These are phyloP conservation scores for Hirudinaria manillensis DNA, from an alignment of 2,888 invertebrate species.

Conservation along the genomic window DNA sequence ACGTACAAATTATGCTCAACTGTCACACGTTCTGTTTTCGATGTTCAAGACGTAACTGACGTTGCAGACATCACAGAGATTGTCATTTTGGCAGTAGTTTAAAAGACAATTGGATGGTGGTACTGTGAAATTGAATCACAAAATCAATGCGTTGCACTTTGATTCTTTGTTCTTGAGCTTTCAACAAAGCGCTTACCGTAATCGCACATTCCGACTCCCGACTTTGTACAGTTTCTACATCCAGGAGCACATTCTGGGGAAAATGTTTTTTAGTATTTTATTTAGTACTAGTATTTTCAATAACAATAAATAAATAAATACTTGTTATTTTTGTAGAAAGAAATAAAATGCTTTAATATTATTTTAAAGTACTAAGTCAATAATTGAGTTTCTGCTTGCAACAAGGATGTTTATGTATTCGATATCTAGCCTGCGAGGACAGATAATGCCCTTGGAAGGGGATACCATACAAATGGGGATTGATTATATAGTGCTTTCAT, in stretches of 20 bases:
- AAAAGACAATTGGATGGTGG: background rate
- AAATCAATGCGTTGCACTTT: background rate
- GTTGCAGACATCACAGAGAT: conserved; percentile 22
- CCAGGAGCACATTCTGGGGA: conserved; percentile 19
- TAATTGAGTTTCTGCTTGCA: too few relatives aligned
- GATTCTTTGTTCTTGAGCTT: background rate
- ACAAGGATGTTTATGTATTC: too few relatives aligned
- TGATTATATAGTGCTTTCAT: too few relatives aligned
- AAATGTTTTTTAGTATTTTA: background rate
- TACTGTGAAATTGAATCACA: background rate
- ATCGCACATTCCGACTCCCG: background rate
- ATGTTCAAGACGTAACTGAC: conserved; percentile 10
- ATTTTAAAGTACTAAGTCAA: too few relatives aligned
- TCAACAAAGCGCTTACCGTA: background rate
- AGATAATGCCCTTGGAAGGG: too few relatives aligned
- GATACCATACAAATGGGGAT: too few relatives aligned
- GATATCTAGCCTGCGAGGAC: too few relatives aligned
- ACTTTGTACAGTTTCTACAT: background rate
- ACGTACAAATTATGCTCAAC: conserved; percentile 2
- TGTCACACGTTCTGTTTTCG: background rate
- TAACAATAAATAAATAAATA: too few relatives aligned
- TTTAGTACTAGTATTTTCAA: too few relatives aligned
- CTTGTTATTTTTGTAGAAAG: too few relatives aligned
- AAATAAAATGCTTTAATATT: too few relatives aligned
- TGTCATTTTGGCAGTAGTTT: background rate